Percentiles rank a stretch among this genome's conserved stretches.
Evolutionary conservation across 1,140 invertebrate genomes (phyloP).

Genomic region (Periplaneta americana): DNA sequence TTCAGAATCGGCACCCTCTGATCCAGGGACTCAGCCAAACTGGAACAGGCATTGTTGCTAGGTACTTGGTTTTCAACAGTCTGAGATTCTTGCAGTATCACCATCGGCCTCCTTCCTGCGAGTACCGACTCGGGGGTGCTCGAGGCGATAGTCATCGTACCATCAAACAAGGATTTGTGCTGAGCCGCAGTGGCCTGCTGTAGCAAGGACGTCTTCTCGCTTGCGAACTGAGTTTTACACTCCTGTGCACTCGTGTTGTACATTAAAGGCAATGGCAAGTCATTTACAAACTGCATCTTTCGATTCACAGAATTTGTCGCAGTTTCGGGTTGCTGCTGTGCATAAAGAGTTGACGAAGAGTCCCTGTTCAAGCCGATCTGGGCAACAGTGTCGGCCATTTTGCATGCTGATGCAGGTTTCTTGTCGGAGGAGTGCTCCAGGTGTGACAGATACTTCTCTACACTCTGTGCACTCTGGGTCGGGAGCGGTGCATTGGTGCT

Average conservation of each 20-base stretch:
- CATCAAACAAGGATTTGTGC: background rate
- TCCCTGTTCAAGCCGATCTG: background rate
- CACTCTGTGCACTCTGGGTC: slow-evolving; percentile 48
- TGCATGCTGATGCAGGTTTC: background rate
- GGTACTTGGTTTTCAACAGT: background rate
- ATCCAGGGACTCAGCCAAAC: background rate
- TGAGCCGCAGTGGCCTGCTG: background rate
- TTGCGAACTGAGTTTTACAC: background rate
- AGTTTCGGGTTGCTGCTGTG: background rate
- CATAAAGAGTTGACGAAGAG: background rate
- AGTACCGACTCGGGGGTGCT: background rate
- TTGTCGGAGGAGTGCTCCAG: slow-evolving; percentile 32
- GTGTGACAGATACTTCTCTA: slow-evolving; percentile 53
- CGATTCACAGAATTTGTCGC: background rate
- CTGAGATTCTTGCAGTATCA: background rate
- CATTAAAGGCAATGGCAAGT: background rate
- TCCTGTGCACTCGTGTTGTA: background rate
- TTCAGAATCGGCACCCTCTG: background rate
- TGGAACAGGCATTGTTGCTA: background rate
- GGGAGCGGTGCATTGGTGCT: slow-evolving; percentile 39
- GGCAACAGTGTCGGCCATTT: background rate
- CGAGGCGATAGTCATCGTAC: background rate
- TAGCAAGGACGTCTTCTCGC: background rate
- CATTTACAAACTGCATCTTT: background rate
- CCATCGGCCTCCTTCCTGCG: background rate